A percentile compares a stretch with the other conserved stretches of the same genome.
Evolutionary conservation across 2,113 vertebrate genomes (phyloP).

Genomic region (rat (Rattus norvegicus)): GRCr8 NC_086019.1:21119001-21119500

Average conservation of each 20-base stretch:
- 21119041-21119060: neutral
- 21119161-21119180: neutral
- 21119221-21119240: neutral
- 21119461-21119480: conserved; percentile 40
- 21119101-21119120: neutral
- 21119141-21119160: neutral
- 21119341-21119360: conserved; percentile 5
- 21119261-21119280: neutral
- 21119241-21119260: neutral
- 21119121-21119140: neutral
- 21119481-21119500: conserved; percentile 27
- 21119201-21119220: neutral
- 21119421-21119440: neutral
- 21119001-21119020: too few species aligned
- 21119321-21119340: neutral
- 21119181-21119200: neutral
- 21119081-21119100: neutral
- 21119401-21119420: conserved; percentile 48
- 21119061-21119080: neutral
- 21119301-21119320: neutral
- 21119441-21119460: conserved; percentile 46
- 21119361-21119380: conserved; percentile 40
- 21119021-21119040: neutral
- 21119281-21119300: neutral
- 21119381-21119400: conserved; percentile 30